Evolutionary conservation across 2,888 invertebrate genomes (phyloP), one percentile per base, ranked within the genome.

Genomic region (Orgyia antiqua): DNA sequence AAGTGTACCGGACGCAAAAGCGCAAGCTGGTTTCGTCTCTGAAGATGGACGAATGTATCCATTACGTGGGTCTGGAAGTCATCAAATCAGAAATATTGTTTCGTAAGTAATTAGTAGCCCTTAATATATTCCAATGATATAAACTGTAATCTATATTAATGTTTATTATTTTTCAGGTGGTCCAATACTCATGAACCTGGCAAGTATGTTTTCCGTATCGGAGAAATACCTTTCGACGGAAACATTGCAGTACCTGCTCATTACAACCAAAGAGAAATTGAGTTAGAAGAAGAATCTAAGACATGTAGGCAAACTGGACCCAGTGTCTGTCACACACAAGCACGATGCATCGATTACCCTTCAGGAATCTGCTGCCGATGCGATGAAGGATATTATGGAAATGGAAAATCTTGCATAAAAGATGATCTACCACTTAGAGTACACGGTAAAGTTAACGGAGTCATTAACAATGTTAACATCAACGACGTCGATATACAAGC

Each of bases 361-460:
- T 87, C 88, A 17, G 98, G 98, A 5, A 97, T 93, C 67, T 99
- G 98, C 65, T 99, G 99, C 68, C 87, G 89, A 42, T 99, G 99
- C 68, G 87, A 89, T 19, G 78, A 88, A n/a, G 94, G 93, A 4
- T 96, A 87, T 76, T 97, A 94, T 64, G 99, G 99, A 40, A 99
- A 99, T 67, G 99, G 99, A 31, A 91, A 91, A 66, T 92, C 92
- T 29, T 99, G 99, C 65, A 89, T 98, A 36, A 92, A 92, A 69
- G 89, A 92, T 65, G 95, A 93, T 54, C 87, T 91, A 2, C 96
- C 98, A 0, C 88, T 97, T 27, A 88, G 98, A 56, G 93, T 97
- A 7, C 94, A 93, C 38, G 99, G 99, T 6, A 93, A 93, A 65
- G 88, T 99, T n/a, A 90, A 89, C 36, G 97, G 97, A 5, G 88